A percentile compares a stretch with the other conserved stretches of the same genome.
These are phyloP conservation scores for Cerastis rubricosa DNA, from an alignment of 2,888 invertebrate species.

Conservation along the genomic window DNA sequence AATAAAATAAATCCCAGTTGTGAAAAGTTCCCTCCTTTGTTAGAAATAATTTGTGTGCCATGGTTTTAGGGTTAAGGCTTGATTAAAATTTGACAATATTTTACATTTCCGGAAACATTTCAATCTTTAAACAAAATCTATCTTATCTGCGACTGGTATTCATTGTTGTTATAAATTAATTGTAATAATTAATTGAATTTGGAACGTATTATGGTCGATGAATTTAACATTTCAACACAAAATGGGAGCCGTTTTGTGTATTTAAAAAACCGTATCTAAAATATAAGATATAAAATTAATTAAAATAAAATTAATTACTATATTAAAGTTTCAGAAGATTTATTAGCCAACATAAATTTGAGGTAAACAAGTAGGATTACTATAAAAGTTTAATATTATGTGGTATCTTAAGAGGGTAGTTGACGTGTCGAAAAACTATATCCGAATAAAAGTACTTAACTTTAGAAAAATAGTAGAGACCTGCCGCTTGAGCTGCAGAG, in stretches of 20 bases:
- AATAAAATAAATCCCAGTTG: slow-evolving; percentile 84
- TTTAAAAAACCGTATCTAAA: slow-evolving; percentile 59
- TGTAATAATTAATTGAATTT: slow-evolving; percentile 47
- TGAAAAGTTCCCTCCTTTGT: slow-evolving; percentile 90
- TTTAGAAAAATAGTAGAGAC: slow-evolving; percentile 73
- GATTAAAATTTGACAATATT: slow-evolving; percentile 87
- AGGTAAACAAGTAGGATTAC: slow-evolving; percentile 83
- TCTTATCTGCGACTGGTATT: slow-evolving; percentile 52
- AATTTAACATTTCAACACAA: slow-evolving; percentile 69
- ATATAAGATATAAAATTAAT: slow-evolving; percentile 59
- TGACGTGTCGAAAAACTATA: slow-evolving; percentile 76
- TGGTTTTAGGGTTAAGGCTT: slow-evolving; percentile 87
- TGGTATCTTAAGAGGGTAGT: slow-evolving; percentile 79
- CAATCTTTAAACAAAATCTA: slow-evolving; percentile 39
- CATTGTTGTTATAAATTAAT: slow-evolving; percentile 52
- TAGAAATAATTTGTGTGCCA: slow-evolving; percentile 89
- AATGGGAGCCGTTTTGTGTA: slow-evolving; percentile 67
- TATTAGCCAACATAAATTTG: slow-evolving; percentile 86
- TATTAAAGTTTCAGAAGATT: slow-evolving; percentile 87
- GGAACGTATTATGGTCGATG: slow-evolving; percentile 56
- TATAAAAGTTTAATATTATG: slow-evolving; percentile 79
- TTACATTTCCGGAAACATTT: slow-evolving; percentile 71
- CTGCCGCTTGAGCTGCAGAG: slow-evolving; percentile 73
- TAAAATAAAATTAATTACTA: slow-evolving; percentile 70
- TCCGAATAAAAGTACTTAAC: slow-evolving; percentile 84